Percentiles rank a stretch among this genome's conserved stretches.
Conservation (phyloP, 2,888 invertebrate genomes). For the Nomada lathburiana region DNA sequence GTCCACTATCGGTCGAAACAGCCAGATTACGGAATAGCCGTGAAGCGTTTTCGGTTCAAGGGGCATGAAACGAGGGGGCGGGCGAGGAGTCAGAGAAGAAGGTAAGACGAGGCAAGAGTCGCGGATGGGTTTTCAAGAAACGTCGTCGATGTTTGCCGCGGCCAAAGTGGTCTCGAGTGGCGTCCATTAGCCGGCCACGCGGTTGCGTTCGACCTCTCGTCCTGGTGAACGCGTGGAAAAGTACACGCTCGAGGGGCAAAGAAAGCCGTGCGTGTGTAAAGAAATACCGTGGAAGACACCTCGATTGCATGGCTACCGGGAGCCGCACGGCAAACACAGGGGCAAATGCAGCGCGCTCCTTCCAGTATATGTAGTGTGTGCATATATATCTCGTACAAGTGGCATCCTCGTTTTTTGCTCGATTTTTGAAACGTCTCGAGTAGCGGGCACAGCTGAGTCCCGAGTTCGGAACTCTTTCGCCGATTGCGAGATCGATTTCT, state of each 20-base stretch:
- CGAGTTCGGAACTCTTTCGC: neutral
- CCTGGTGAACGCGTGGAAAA: slow-evolving; percentile 66
- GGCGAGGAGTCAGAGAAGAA: neutral
- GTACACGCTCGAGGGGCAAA: slow-evolving; percentile 74
- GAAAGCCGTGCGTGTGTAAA: slow-evolving; percentile 80
- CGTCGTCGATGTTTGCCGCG: slow-evolving; percentile 82
- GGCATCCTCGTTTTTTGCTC: slow-evolving; percentile 67
- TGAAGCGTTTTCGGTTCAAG: slow-evolving; percentile 59
- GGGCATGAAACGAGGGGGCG: slow-evolving; percentile 30
- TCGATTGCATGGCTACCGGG: slow-evolving; percentile 81
- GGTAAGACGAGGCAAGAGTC: slow-evolving; percentile 49
- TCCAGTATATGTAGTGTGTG: slow-evolving; percentile 43
- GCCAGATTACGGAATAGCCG: slow-evolving; percentile 1
- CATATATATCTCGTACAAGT: slow-evolving; percentile 65
- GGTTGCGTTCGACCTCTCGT: slow-evolving; percentile 51
- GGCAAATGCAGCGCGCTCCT: slow-evolving; percentile 51
- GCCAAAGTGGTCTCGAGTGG: slow-evolving; percentile 83
- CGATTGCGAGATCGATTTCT: slow-evolving; percentile 20
- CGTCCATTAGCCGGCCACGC: slow-evolving; percentile 82
- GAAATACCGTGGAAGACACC: slow-evolving; percentile 83
- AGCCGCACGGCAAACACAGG: slow-evolving; percentile 80
- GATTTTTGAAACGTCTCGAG: slow-evolving; percentile 73
- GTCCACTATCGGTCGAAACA: neutral
- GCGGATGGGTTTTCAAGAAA: slow-evolving; percentile 82
- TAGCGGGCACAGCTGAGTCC: slow-evolving; percentile 8